phyloP scores from a whole-genome alignment of 2,113 vertebrate genomes.

The Sebastes schlegelii region DNA sequence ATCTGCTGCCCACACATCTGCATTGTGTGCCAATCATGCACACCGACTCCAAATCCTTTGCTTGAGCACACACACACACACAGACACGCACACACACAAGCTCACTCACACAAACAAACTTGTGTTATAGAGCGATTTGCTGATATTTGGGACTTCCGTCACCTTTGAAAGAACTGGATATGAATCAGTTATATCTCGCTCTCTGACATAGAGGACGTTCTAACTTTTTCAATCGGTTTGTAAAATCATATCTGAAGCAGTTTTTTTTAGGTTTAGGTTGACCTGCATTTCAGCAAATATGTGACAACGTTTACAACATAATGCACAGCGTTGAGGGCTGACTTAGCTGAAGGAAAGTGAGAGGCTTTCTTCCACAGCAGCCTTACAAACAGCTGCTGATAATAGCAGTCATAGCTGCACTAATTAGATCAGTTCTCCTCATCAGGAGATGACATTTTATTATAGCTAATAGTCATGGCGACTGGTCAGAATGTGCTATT shows the following conservation, averaged over 20 bases:
- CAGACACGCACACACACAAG: constrained; percentile 17
- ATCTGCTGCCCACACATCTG: constrained; percentile 91
- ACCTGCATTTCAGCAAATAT: background rate
- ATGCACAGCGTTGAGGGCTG: background rate
- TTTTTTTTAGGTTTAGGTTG: background rate
- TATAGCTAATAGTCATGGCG: background rate
- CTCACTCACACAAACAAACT: constrained; percentile 20
- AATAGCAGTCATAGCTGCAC: background rate
- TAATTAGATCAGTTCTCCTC: background rate
- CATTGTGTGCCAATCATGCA: constrained; percentile 88
- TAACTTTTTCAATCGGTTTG: background rate
- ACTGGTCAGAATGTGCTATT: no score
- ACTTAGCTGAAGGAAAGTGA: background rate
- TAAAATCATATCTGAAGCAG: background rate
- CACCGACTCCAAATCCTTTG: constrained; percentile 58
- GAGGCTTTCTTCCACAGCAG: background rate
- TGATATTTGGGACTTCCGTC: background rate
- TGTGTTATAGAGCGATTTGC: background rate
- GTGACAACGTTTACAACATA: no score
- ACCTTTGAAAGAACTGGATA: background rate
- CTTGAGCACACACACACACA: constrained; percentile 21
- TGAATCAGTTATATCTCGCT: background rate
- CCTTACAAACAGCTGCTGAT: background rate
- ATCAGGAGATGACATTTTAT: background rate
- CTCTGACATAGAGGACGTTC: background rate